phyloP scores from a whole-genome alignment of 2,113 vertebrate species.

The Cryptotis parvus region DNA sequence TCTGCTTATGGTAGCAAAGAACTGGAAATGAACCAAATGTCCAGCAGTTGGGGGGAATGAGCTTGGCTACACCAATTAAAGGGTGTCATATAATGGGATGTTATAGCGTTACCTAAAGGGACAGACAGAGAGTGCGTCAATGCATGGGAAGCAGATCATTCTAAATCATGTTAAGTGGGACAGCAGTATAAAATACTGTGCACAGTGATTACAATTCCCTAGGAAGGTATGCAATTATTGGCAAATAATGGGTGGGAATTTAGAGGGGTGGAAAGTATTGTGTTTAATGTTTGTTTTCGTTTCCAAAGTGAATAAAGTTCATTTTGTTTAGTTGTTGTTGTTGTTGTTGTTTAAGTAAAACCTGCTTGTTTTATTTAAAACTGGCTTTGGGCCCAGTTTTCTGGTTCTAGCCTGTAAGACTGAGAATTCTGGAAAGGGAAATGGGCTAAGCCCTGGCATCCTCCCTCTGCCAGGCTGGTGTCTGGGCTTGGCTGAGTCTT shows the following conservation, averaged over 20 bases:
- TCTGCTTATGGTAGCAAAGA: slow-evolving; percentile 18
- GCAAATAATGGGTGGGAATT: neutral
- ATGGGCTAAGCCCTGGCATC: neutral
- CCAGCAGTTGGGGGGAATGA: neutral
- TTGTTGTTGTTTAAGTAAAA: neutral
- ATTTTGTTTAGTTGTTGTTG: neutral
- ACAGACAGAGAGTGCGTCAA: neutral
- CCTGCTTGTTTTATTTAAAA: no score
- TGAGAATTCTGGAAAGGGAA: neutral
- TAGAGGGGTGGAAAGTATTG: neutral
- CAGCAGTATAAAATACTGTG: neutral
- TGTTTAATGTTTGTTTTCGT: slow-evolving; percentile 31
- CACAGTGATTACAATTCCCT: neutral
- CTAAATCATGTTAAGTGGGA: slow-evolving; percentile 3
- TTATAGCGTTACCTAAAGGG: neutral
- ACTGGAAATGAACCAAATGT: slow-evolving; percentile 40
- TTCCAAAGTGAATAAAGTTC: neutral
- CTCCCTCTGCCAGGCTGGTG: accelerated
- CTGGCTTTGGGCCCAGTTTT: neutral
- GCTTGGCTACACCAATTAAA: slow-evolving; percentile 13
- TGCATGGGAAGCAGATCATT: neutral
- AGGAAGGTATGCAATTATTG: slow-evolving; percentile 40
- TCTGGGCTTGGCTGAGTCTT: neutral
- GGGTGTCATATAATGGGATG: neutral
- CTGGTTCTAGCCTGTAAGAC: accelerated